Evolutionary conservation across 1,140 invertebrate genomes (phyloP).

Genomic region (Leptopilina boulardi): DNA sequence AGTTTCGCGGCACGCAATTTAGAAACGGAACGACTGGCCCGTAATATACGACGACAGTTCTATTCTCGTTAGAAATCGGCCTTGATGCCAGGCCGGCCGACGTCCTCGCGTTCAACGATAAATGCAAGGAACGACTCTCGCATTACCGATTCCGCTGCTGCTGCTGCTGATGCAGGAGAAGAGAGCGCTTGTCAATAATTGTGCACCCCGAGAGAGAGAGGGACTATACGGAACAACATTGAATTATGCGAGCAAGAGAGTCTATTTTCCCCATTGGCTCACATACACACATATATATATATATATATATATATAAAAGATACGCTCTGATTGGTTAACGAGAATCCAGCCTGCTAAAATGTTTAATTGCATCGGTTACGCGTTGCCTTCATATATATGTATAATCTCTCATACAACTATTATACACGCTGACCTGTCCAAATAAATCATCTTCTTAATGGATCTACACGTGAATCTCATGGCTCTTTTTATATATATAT

Average conservation of each 20-base stretch:
- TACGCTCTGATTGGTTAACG: constrained; percentile 63
- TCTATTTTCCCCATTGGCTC: constrained; percentile 51
- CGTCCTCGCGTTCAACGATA: constrained; percentile 34
- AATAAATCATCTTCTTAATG: constrained; percentile 15
- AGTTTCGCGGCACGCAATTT: constrained; percentile 33
- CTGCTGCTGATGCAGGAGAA: no score
- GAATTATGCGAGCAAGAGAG: neutral
- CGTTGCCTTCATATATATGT: neutral
- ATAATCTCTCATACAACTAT: no score
- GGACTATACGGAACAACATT: constrained; percentile 14
- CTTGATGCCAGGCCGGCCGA: constrained; percentile 37
- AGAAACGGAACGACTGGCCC: constrained; percentile 18
- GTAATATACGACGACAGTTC: constrained; percentile 31
- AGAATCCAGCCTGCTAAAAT: constrained; percentile 49
- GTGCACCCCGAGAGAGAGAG: neutral
- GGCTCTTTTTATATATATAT: neutral
- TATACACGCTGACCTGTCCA: no score
- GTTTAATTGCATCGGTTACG: constrained; percentile 59
- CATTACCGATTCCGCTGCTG: constrained; percentile 33
- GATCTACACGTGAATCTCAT: constrained; percentile 9
- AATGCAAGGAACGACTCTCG: constrained; percentile 16
- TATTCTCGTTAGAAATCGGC: constrained; percentile 31
- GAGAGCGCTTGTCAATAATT: constrained; percentile 41
- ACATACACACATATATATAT: no score
- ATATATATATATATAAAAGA: no score